Evolutionary conservation across 2,888 invertebrate species (phyloP).

Genomic region (Drosophila anceps): DNA sequence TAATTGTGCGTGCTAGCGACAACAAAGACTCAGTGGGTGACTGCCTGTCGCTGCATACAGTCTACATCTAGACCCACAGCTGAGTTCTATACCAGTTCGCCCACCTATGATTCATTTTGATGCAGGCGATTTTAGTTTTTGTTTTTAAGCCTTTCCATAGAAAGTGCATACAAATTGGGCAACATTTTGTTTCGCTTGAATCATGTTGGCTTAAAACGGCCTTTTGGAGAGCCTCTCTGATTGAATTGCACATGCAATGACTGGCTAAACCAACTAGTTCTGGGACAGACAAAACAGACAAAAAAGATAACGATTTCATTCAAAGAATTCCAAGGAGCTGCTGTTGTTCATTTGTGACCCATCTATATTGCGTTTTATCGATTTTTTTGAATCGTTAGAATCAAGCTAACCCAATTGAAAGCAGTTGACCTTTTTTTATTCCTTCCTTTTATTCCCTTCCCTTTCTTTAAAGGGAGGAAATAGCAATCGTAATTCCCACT

Average conservation of each 20-base stretch:
- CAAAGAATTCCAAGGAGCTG: no score
- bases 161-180: conserved; percentile 28
- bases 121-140: conserved; percentile 3
- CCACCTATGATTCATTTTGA: conserved; percentile 12
- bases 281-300: background rate
- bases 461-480: background rate
- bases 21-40: conserved; percentile 34
- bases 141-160: conserved; percentile 8
- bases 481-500: conserved; percentile 5
- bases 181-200: conserved; percentile 6
- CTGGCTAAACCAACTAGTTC: background rate
- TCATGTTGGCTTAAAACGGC: background rate
- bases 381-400: conserved; percentile 25
- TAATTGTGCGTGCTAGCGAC: conserved; percentile 67
- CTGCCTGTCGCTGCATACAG: conserved; percentile 3
- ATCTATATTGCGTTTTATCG: conserved; percentile 28
- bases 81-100: conserved; percentile 10
- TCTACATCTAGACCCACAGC: conserved; percentile 4
- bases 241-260: background rate
- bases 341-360: conserved; percentile 20
- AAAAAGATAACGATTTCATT: background rate
- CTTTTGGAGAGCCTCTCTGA: background rate
- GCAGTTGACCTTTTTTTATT: conserved; percentile 13
- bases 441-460: background rate
- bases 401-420: conserved; percentile 23